These are phyloP conservation scores for Volucella bombylans DNA, from an alignment of 2,888 invertebrate species.

Conservation along the genomic window DNA sequence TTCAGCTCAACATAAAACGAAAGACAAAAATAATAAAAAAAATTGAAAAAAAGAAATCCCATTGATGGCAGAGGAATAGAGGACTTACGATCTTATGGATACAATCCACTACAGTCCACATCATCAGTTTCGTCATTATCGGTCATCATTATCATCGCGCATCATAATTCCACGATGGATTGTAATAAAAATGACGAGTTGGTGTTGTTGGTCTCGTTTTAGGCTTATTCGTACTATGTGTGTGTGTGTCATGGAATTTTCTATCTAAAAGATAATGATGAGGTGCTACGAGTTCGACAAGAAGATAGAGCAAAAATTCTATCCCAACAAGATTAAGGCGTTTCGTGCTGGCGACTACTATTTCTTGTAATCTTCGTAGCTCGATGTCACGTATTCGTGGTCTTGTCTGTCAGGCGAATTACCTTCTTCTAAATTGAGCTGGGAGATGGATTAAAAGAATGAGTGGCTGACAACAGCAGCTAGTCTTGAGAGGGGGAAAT, in stretches of 20 bases:
- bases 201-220: slow-evolving; percentile 22
- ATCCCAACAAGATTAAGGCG: slow-evolving; percentile 58
- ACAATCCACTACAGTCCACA: slow-evolving; percentile 32
- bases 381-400: slow-evolving; percentile 45
- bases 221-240: slow-evolving; percentile 25
- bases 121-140: slow-evolving; percentile 53
- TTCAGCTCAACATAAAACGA: slow-evolving; percentile 41
- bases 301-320: slow-evolving; percentile 18
- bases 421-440: not conserved
- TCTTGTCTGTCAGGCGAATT: slow-evolving; percentile 16
- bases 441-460: not conserved
- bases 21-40: slow-evolving; percentile 16
- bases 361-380: not conserved
- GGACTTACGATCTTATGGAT: slow-evolving; percentile 25
- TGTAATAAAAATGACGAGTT: slow-evolving; percentile 68
- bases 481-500: not conserved
- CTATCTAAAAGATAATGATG: slow-evolving; percentile 15
- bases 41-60: slow-evolving; percentile 13
- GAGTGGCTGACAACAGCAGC: not conserved
- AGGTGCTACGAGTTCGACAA: slow-evolving; percentile 1
- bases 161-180: slow-evolving; percentile 70
- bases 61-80: slow-evolving; percentile 36
- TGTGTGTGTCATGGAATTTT: slow-evolving; percentile 18
- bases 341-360: slow-evolving; percentile 12
- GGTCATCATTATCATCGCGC: slow-evolving; percentile 60